Evolutionary conservation across 2,797 vertebrate genomes (phyloP), one percentile per base, ranked within the genome.

Genomic region (Eidolon dupreanum): DNA sequence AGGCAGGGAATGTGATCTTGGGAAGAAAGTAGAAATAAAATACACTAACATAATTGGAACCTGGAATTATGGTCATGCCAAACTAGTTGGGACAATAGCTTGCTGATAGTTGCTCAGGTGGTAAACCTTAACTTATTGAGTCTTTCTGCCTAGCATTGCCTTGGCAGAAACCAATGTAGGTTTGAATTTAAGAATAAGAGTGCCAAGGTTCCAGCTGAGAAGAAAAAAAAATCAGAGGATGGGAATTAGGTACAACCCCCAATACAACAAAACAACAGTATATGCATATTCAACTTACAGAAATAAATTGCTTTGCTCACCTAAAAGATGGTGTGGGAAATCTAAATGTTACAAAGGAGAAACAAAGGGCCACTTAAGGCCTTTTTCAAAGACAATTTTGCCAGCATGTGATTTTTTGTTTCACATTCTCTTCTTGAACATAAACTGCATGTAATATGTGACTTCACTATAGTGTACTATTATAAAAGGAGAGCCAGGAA

Each of bases 301-400:
- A 81, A 93, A 86, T 68, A 68, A 59, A 73, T 73, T 74, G n/a
- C 36, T 94, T 53, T 59, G 43, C 43, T 77, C 28, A 79, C 7
- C 10, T 79, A 46, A 75, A 83, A 66, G 70, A 74, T 8, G n/a
- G 6, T 38, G 8, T 43, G 49, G 31, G 10, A 66, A 74, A 66
- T 73, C 8, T 5, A 87, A 91, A 83, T 16, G 10, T 41, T 74
- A 73, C 9, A 84, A 46, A 92, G 93, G 1, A 91, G 38, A 95
- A 87, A 70, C 16, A 28, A 90, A 92, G 6, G 11, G 6, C 22
- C 70, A 77, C 55, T 88, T 24, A 36, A 63, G 6, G 41, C 2
- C 38, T 75, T 77, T 94, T 91, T 83, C 33, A 81, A 88, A 55
- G 59, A 51, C n/a, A 90, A 24, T 66, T 94, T 94, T 73, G 46